A percentile compares a stretch with the other conserved stretches of the same genome.
Conservation (phyloP, 2,888 invertebrate genomes). For the Balanococcus diminutus region DNA sequence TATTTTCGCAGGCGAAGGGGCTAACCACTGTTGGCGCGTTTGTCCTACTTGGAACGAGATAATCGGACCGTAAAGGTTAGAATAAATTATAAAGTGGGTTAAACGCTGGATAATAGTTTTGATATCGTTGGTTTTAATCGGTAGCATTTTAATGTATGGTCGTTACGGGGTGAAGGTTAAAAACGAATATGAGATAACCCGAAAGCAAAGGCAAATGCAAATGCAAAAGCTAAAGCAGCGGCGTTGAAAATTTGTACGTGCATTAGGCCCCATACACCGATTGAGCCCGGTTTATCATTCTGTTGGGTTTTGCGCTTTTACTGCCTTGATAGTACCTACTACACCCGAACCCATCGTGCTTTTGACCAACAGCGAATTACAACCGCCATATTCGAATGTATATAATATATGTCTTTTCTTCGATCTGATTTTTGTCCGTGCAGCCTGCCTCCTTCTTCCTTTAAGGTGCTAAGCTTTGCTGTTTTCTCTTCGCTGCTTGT, state of each 20-base stretch:
- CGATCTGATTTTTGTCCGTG: conserved; percentile 16
- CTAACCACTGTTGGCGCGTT: conserved; percentile 15
- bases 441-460: neutral
- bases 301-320: neutral
- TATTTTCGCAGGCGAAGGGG: neutral
- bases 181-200: conserved; percentile 22
- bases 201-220: no score
- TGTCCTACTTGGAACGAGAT: conserved; percentile 38
- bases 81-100: conserved; percentile 40
- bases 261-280: neutral
- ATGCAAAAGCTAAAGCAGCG: neutral
- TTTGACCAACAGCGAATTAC: neutral
- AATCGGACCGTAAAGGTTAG: conserved; percentile 35
- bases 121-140: conserved; percentile 26
- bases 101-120: conserved; percentile 33
- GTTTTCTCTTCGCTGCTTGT: neutral
- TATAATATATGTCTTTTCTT: neutral
- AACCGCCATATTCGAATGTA: neutral
- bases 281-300: neutral
- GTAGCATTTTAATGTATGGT: conserved; percentile 16
- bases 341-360: neutral
- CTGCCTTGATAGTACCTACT: neutral
- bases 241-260: conserved; percentile 30
- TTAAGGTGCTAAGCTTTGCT: neutral
- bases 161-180: conserved; percentile 38